Conservation (phyloP, 1,140 invertebrate genomes). For the Ctenoplectra terminalis region DNA sequence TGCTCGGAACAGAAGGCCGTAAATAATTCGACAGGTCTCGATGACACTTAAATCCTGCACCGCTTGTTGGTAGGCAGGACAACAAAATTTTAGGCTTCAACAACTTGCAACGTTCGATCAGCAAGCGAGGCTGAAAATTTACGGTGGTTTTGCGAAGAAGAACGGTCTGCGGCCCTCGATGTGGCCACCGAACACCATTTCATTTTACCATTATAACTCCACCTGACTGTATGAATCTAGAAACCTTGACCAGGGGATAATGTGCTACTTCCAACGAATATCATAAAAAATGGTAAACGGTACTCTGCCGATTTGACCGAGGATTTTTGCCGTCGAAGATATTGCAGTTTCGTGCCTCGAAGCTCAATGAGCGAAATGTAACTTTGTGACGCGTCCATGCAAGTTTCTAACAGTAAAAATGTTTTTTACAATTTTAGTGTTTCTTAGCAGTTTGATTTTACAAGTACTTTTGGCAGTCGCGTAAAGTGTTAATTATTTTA, state of each 20-base stretch:
- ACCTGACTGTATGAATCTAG: slow-evolving; percentile 10
- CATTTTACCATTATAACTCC: slow-evolving; percentile 32
- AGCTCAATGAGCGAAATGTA: too few species aligned
- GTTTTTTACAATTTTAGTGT: too few species aligned
- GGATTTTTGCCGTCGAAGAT: too few species aligned
- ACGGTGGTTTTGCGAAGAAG: slow-evolving; percentile 61
- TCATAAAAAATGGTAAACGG: slow-evolving; percentile 15
- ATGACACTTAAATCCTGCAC: slow-evolving; percentile 26
- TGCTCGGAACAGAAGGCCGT: not conserved
- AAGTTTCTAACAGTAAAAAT: too few species aligned
- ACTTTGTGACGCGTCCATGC: too few species aligned
- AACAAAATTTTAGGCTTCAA: not conserved
- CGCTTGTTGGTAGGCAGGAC: not conserved
- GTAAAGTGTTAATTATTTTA: too few species aligned
- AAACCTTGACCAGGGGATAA: slow-evolving; percentile 19
- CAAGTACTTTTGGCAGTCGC: too few species aligned
- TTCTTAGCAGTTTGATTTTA: too few species aligned
- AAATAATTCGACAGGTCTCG: slow-evolving; percentile 49
- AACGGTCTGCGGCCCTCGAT: slow-evolving; percentile 52
- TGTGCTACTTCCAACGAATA: not conserved
- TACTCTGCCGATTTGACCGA: too few species aligned
- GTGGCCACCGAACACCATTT: slow-evolving; percentile 48
- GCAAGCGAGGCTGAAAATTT: slow-evolving; percentile 57
- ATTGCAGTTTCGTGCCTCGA: too few species aligned
- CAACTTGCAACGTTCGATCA: not conserved